Base-by-base conservation (phyloP, 2,113 vertebrate species). In the Nannospalax galili region DNA sequence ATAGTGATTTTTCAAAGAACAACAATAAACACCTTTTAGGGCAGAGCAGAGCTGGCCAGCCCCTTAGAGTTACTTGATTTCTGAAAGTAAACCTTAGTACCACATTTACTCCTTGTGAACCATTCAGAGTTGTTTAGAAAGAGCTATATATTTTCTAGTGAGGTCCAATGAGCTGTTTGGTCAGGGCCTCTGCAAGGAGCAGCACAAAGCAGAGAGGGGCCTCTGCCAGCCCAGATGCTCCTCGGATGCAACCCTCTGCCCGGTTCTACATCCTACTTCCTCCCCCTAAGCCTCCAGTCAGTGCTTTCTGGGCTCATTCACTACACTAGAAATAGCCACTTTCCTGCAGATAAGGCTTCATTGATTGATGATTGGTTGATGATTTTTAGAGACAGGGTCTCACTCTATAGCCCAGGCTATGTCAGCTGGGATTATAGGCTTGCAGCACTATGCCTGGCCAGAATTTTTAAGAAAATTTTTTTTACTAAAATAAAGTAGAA, bases 161-260 rank as follows among this genome's bases (percentile, higher is more conserved):
- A 80, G 28, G 26, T 28, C 65, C 32, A 17, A 5, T 12, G n/a
- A 84, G 73, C 42, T 78, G 4, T 64, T 72, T 56, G 20, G 62
- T 78, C 62, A 64, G 48, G 52, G 56, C 67, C 40, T 22, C 30
- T 6, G 35, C 37, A 72, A 6, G 58, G 10, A 86, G 40, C 45
- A 73, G 64, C 22, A 16, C 12, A 42, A 64, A 5, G 22, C 32
- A 16, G 60, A 28, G 62, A 69, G 20, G 22, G 56, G 10, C 26
- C 64, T 24, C 5, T 11, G 78, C 58, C 48, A 48, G 42, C 60
- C 11, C 70, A 45, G 24, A 26, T 4, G 45, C 62, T 1, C 0
- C 52, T 30, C 35, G 15, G 0, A 0, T 0, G 3, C 17, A 11
- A 30, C 32, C 42, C 3, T 35, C 42, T 5, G 52, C 32, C 0